Conservation (phyloP, 2,888 invertebrate species). For the Pogonocherus hispidulus region DNA sequence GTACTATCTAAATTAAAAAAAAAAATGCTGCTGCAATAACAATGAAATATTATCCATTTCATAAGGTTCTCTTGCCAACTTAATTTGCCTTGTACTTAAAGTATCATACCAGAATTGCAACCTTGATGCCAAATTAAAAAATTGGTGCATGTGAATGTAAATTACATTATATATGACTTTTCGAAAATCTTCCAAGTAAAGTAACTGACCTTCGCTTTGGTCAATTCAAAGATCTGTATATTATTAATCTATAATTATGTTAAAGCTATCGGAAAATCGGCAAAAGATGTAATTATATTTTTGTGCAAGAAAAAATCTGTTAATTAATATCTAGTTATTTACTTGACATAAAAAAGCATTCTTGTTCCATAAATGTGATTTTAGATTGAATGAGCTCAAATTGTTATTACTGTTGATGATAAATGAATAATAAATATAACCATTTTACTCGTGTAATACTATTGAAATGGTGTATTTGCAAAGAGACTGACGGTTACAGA, state of each 20-base stretch:
- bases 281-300: conserved; percentile 37
- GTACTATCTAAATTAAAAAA: too few species aligned
- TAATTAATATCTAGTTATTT: conserved; percentile 35
- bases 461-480: conserved; percentile 38
- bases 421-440: conserved; percentile 33
- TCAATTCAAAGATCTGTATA: conserved; percentile 23
- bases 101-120: not conserved
- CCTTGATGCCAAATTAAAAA: conserved; percentile 19
- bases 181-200: conserved; percentile 25
- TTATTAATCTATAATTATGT: conserved; percentile 21
- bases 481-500: conserved; percentile 44
- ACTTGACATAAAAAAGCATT: conserved; percentile 35
- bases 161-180: conserved; percentile 10
- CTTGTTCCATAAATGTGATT: conserved; percentile 20
- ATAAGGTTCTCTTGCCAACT: conserved; percentile 17
- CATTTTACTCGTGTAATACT: conserved; percentile 26
- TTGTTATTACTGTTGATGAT: conserved; percentile 44
- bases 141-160: not conserved
- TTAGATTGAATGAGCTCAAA: conserved; percentile 42
- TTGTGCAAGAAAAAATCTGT: conserved; percentile 41
- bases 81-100: conserved; percentile 29
- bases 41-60: not conserved
- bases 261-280: conserved; percentile 22
- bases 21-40: not conserved
- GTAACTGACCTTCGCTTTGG: conserved; percentile 23